Percentiles rank a stretch among this genome's conserved stretches.
Conservation (phyloP, 2,113 vertebrate genomes). For the Pteronura brasiliensis region DNA sequence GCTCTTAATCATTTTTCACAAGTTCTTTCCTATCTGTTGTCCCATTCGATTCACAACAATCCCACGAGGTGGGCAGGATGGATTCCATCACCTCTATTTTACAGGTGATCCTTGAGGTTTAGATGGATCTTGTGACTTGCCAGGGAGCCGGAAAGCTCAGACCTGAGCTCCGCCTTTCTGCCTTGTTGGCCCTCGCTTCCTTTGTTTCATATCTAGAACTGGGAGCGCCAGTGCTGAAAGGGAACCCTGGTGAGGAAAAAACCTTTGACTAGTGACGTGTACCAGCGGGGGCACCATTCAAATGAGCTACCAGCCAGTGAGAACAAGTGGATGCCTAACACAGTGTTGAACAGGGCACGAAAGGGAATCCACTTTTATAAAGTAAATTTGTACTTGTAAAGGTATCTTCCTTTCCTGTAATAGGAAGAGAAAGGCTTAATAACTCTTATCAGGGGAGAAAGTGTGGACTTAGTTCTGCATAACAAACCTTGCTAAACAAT, state of each 20-base stretch:
- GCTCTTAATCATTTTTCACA: not conserved
- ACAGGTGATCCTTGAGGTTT: not conserved
- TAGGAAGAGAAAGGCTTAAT: not conserved
- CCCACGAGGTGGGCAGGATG: not conserved
- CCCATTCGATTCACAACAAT: accelerated
- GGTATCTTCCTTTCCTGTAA: not conserved
- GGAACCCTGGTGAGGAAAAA: not conserved
- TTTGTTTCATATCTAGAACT: not conserved
- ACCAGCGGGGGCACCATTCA: not conserved
- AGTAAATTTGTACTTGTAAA: not conserved
- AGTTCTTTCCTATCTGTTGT: no score
- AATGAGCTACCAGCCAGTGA: not conserved
- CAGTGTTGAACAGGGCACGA: not conserved
- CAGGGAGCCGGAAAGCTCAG: not conserved
- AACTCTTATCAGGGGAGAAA: not conserved
- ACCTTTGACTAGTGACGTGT: not conserved
- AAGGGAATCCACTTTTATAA: not conserved
- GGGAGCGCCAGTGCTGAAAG: not conserved
- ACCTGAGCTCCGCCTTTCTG: not conserved
- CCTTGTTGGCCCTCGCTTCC: not conserved
- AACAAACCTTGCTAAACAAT: not conserved
- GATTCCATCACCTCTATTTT: not conserved
- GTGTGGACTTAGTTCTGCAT: not conserved
- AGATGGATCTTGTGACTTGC: not conserved
- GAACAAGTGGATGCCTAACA: not conserved